Conservation (phyloP, 2,888 invertebrate genomes). For the Drosophila neonasuta region DNA sequence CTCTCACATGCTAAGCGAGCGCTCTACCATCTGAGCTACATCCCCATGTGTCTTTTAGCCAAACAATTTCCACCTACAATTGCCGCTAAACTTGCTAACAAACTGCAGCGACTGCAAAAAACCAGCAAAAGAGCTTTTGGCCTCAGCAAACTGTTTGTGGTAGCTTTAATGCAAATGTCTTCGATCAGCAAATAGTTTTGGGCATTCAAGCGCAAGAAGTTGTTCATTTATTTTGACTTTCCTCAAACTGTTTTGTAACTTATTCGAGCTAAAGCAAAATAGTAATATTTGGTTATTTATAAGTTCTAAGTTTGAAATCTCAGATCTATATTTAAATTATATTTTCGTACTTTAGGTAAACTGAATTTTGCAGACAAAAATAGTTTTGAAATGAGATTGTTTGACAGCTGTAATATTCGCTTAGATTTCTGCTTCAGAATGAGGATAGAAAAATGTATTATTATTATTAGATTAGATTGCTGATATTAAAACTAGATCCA, state of each 20-base stretch:
- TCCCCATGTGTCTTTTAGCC: constrained; percentile 68
- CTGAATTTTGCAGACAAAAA: background rate
- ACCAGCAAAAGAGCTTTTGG: constrained; percentile 36
- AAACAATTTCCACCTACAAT: constrained; percentile 41
- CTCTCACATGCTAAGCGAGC: constrained; percentile 83
- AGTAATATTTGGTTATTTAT: background rate
- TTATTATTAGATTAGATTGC: no score
- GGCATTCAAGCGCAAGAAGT: background rate
- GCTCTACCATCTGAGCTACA: constrained; percentile 83
- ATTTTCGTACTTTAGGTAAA: background rate
- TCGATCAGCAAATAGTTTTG: background rate
- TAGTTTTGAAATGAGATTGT: background rate
- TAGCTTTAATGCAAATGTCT: constrained; percentile 4
- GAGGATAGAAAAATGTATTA: no score
- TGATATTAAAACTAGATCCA: no score
- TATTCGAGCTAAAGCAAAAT: background rate
- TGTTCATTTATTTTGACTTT: background rate
- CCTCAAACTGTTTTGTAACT: background rate
- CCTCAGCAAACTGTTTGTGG: background rate
- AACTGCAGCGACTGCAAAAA: constrained; percentile 53
- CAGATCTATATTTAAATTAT: background rate
- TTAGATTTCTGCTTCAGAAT: no score
- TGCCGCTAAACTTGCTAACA: constrained; percentile 40
- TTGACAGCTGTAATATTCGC: no score
- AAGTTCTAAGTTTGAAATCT: background rate